Evolutionary conservation across 2,888 invertebrate species (phyloP).

Genomic region (Leucophenga montana): DNA sequence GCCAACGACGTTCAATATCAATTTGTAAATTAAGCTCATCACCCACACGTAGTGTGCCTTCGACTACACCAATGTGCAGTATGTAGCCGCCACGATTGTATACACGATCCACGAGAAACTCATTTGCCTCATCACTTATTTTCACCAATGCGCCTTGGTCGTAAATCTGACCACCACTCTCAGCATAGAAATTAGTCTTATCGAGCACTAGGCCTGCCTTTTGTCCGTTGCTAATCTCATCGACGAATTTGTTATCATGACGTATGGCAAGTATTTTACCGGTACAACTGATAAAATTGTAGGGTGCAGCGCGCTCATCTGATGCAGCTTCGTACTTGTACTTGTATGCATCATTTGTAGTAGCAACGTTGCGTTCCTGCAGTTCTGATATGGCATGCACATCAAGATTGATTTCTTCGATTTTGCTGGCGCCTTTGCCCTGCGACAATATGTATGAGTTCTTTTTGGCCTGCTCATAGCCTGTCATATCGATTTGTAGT

Average conservation of each 20-base stretch:
- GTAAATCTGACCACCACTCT: constrained; percentile 98
- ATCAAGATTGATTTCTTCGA: constrained; percentile 91
- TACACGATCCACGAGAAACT: constrained; percentile 93
- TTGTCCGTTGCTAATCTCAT: constrained; percentile 85
- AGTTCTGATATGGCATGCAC: constrained; percentile 95
- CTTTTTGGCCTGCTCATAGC: constrained; percentile 94
- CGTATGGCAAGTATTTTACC: constrained; percentile 89
- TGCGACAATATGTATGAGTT: constrained; percentile 92
- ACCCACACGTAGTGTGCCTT: constrained; percentile 87
- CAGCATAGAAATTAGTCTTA: constrained; percentile 96
- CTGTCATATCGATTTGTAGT: constrained; percentile 87
- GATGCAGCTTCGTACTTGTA: constrained; percentile 86
- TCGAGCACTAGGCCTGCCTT: constrained; percentile 95
- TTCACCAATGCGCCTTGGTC: constrained; percentile 95
- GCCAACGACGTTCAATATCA: constrained; percentile 87
- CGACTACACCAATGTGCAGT: constrained; percentile 91
- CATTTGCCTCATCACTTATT: constrained; percentile 86
- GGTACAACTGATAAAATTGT: constrained; percentile 82
- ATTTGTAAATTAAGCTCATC: constrained; percentile 87
- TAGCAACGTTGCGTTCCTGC: constrained; percentile 82
- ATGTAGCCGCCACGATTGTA: constrained; percentile 97
- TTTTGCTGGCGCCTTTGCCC: constrained; percentile 85
- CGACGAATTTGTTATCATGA: constrained; percentile 87
- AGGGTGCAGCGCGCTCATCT: constrained; percentile 80
- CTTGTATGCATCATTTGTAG: constrained; percentile 93